Evolutionary conservation across 2,113 vertebrate species (phyloP).

Genomic region (Phocoena sinus): DNA sequence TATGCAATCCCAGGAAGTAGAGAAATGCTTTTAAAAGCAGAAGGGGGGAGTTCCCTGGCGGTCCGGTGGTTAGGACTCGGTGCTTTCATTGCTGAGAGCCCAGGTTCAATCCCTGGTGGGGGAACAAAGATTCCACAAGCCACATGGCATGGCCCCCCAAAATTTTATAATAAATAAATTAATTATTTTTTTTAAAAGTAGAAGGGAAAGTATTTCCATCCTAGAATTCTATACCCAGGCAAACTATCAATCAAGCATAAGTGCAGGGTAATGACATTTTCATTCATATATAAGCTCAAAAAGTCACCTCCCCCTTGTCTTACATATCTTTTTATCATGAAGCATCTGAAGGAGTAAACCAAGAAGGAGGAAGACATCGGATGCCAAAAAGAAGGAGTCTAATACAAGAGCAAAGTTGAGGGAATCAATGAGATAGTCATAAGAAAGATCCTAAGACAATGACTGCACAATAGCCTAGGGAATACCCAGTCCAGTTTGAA

Average conservation of each 20-base stretch:
- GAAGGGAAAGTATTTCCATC: conserved; percentile 4
- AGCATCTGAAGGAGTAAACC: neutral
- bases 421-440: neutral
- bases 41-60: neutral
- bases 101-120: neutral
- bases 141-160: neutral
- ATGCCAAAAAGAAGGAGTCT: neutral
- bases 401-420: neutral
- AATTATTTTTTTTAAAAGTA: neutral
- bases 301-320: neutral
- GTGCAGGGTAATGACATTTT: neutral
- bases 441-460: neutral
- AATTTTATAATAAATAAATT: neutral
- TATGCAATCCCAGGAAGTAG: neutral
- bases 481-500: neutral
- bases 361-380: neutral
- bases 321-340: neutral
- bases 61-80: neutral
- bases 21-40: neutral
- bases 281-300: neutral
- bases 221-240: conserved; percentile 36
- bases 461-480: neutral
- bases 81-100: neutral
- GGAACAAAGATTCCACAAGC: neutral
- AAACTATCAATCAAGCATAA: neutral